Percentiles rank a stretch among this genome's conserved stretches.
phyloP scores from a whole-genome alignment of 2,888 invertebrate species.

The Calliphora vomitoria region DNA sequence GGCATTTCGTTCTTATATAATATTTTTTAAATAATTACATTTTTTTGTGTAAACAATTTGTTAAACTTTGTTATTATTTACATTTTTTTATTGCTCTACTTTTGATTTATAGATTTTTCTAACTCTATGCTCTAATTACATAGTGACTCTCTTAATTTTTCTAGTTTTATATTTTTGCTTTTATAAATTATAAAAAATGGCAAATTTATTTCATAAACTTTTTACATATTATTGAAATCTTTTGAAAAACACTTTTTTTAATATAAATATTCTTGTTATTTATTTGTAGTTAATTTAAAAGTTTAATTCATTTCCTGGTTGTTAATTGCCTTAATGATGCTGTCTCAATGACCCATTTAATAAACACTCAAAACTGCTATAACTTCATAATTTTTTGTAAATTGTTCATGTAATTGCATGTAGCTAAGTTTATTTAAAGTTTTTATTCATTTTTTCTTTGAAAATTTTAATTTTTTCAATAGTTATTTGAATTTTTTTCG shows the following conservation, averaged over 20 bases:
- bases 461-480: neutral
- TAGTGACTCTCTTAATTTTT: neutral
- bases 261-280: neutral
- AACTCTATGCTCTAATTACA: conserved; percentile 58
- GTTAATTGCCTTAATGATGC: conserved; percentile 10
- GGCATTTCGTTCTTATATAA: neutral
- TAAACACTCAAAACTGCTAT: neutral
- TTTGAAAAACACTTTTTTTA: neutral
- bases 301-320: conserved; percentile 34
- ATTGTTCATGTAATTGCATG: neutral
- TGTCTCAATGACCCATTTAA: neutral
- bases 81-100: conserved; percentile 39
- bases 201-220: neutral
- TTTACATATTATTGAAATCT: neutral
- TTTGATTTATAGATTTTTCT: conserved; percentile 77
- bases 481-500: conserved; percentile 5
- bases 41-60: neutral
- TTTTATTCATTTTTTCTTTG: neutral
- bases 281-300: neutral
- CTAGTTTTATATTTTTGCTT: neutral
- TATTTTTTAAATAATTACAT: neutral
- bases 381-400: neutral
- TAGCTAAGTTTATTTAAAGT: neutral
- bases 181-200: neutral
- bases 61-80: neutral